Evolutionary conservation across 2,113 vertebrate species (phyloP), one percentile per base, ranked within the genome.

Genomic region (Ochotona curzoniae): DNA sequence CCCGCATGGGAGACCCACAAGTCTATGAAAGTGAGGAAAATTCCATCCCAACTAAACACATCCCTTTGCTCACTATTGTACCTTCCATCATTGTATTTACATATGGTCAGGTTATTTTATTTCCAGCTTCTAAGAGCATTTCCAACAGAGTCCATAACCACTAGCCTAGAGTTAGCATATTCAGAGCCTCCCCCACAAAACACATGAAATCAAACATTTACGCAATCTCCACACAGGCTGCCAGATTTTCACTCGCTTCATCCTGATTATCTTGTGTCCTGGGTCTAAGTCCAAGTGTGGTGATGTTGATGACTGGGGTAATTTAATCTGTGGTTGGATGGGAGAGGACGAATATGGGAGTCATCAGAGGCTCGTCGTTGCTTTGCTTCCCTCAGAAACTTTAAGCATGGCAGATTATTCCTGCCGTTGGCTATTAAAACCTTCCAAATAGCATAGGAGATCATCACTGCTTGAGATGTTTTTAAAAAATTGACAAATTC

Each of bases 251-350:
- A 7, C 38, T 5, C 35, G 32, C 13, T 84, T 60, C 35, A 30
- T 4, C 35, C 28, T 35, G 7, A 12, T 15, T 51, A 28, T 32
- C 57, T 8, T 64, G 70, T 30, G n/a, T 14, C 49, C 54, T 13
- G 8, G 54, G 23, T 35, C 60, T 28, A 47, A 67, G 18, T 35
- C 35, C 57, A 83, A 76, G n/a, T 26, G 75, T 30, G 64, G 23
- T 38, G 23, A 14, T 38, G 54, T 30, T 30, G 54, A 78, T n/a
- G 81, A 49, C 13, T n/a, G 8, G 3, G 9, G 20, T 20, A 47
- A 28, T 20, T 61, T 5, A 23, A 64, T 14, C 38, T 28, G 20
- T 0, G 0, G 11, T 1, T 14, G 26, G 47, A 15, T 2, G 8
- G 38, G 61, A 54, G 20, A 51, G 67, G 51, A 49, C 4, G 8